Base-by-base conservation (phyloP, 2,888 invertebrate species). In the Platycheirus rosarum region DNA sequence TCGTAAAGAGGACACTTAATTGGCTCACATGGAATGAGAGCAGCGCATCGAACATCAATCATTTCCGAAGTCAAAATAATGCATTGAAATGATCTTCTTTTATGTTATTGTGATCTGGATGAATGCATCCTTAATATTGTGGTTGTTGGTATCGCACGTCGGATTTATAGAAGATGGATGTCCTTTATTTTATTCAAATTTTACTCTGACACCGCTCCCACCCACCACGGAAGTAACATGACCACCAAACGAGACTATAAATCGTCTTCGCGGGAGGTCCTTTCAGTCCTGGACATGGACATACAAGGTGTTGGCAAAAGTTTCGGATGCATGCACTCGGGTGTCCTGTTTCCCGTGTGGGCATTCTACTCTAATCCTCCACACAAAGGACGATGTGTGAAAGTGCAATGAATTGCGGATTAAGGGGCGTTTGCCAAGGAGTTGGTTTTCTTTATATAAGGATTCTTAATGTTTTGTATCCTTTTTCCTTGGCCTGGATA, bases 371-470 rank as follows among this genome's bases (percentile, higher is more conserved):
- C 74, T 80, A 76, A 80, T 80, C 76, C 70, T 51, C 49, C 60
- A 60, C 76, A 76, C 60, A 76, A 71, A 85, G 85, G 53, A 76
- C 74, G 79, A 86, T 85, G 85, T 85, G 85, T 86, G 85, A 86
- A 86, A 86, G 85, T 86, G 86, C 85, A 86, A 86, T 85, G 86
- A 86, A 85, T 86, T 82, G 85, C 82, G 70, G 73, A 85, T 85
- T 85, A 79, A 85, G 84, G 84, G 77, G 77, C 82, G 82, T 77
- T 82, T 57, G 82, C 82, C 77, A 77, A 82, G 82, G 44, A 82
- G 63, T 77, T 82, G 68, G 16, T 48, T 57, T 14, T 48, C 70
- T 65, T 44, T 82, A 77, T 57, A 49, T 82, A 77, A 77, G 82
- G 77, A 77, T 77, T 82, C 77, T 32, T 68, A 7, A 32, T 32